Evolutionary conservation across 2,797 vertebrate species (phyloP).

Genomic region (Paramormyrops hopkinsi): DNA sequence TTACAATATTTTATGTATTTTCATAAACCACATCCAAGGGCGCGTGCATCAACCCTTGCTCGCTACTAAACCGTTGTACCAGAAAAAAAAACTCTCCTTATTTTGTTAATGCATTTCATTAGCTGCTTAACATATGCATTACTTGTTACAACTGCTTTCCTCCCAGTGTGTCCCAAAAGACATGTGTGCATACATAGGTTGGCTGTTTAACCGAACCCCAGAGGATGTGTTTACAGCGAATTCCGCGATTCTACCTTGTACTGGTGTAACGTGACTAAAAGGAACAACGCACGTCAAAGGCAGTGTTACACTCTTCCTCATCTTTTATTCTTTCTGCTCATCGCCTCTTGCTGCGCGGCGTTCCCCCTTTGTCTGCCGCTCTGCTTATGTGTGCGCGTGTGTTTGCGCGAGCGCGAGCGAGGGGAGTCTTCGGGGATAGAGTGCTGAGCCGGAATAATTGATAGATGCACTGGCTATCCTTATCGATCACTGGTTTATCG

Average conservation of each 20-base stretch:
- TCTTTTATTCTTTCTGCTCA: slow-evolving; percentile 29
- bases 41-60: not conserved
- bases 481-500: slow-evolving; percentile 71
- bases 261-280: slow-evolving; percentile 34
- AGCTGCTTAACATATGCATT: not conserved
- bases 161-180: not conserved
- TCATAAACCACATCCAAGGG: not conserved
- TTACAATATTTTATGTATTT: not conserved
- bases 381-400: not conserved
- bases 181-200: slow-evolving; percentile 3
- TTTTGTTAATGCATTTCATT: not conserved
- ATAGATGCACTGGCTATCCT: slow-evolving; percentile 76
- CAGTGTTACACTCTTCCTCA: slow-evolving; percentile 27
- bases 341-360: not conserved
- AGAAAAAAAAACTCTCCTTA: not conserved
- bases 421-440: slow-evolving; percentile 65
- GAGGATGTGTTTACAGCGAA: slow-evolving; percentile 12
- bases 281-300: not conserved
- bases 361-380: slow-evolving; percentile 31
- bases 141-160: not conserved
- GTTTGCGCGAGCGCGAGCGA: slow-evolving; percentile 23
- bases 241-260: slow-evolving; percentile 22
- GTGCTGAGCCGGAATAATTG: slow-evolving; percentile 75
- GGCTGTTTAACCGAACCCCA: slow-evolving; percentile 21
- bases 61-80: not conserved